A percentile compares a stretch with the other conserved stretches of the same genome.
These are phyloP conservation scores for Onthophagus sagittarius DNA, from an alignment of 2,888 invertebrate species.

Conservation along the genomic window DNA sequence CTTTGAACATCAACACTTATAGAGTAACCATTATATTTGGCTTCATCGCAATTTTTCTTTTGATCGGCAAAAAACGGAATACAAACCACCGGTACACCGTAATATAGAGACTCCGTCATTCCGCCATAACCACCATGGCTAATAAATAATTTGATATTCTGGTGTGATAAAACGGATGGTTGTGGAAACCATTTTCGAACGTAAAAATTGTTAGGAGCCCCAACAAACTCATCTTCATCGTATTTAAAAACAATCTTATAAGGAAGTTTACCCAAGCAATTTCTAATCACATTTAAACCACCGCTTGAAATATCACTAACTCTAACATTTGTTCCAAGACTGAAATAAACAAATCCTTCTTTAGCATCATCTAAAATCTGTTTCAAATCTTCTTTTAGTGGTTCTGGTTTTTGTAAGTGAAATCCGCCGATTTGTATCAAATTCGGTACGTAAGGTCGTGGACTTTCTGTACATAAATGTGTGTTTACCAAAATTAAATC, in stretches of 20 bases:
- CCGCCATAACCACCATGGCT: slow-evolving; percentile 58
- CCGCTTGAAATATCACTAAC: slow-evolving; percentile 28
- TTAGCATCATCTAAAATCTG: slow-evolving; percentile 32
- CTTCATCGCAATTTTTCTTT: slow-evolving; percentile 18
- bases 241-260: slow-evolving; percentile 66
- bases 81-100: slow-evolving; percentile 29
- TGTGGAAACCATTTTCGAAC: slow-evolving; percentile 66
- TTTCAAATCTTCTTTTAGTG: slow-evolving; percentile 26
- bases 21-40: slow-evolving; percentile 13
- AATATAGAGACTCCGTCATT: slow-evolving; percentile 52
- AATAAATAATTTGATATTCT: slow-evolving; percentile 54
- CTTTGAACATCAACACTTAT: not conserved
- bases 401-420: slow-evolving; percentile 33
- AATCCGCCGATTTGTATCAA: slow-evolving; percentile 39
- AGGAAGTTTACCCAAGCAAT: slow-evolving; percentile 55
- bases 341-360: slow-evolving; percentile 36
- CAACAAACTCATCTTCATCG: slow-evolving; percentile 53
- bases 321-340: slow-evolving; percentile 35
- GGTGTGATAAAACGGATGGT: slow-evolving; percentile 48
- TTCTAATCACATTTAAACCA: slow-evolving; percentile 46
- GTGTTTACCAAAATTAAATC: slow-evolving; percentile 37
- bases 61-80: slow-evolving; percentile 31
- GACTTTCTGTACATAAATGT: slow-evolving; percentile 36
- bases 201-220: slow-evolving; percentile 55
- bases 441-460: slow-evolving; percentile 38